These are phyloP conservation scores for Myioborus miniatus DNA, from an alignment of 2,797 vertebrate genomes.

Conservation along the genomic window DNA sequence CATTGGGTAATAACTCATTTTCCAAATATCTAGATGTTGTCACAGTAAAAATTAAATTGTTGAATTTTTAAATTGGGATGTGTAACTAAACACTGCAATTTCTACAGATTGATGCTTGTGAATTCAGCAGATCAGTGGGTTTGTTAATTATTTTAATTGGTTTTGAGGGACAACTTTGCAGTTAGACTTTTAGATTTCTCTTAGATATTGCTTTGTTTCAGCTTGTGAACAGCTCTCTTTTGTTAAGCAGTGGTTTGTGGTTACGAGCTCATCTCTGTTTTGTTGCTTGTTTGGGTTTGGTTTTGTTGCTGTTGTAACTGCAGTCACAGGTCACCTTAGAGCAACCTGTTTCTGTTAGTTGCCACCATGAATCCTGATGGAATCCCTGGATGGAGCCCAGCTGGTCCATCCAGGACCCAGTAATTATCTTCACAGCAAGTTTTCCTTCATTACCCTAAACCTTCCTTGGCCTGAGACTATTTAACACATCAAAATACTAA, in stretches of 20 bases:
- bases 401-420: not conserved
- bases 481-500: not conserved
- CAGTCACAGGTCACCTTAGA: not conserved
- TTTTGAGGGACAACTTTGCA: not conserved
- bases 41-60: not conserved
- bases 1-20: not conserved
- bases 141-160: not conserved
- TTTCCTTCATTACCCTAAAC: not conserved
- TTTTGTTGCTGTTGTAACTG: not conserved
- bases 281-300: not conserved
- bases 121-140: not conserved
- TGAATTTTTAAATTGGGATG: not conserved
- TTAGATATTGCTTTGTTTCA: not conserved
- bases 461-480: not conserved
- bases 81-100: not conserved
- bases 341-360: not conserved
- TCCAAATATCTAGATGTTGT: not conserved
- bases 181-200: not conserved
- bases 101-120: not conserved
- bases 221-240: not conserved
- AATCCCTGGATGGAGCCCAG: not conserved
- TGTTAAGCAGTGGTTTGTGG: not conserved
- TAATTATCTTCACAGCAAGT: not conserved
- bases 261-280: not conserved
- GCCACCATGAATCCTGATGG: fast-evolving